phyloP scores from a whole-genome alignment of 2,113 vertebrate genomes.

The Proterorhinus semilunaris region DNA sequence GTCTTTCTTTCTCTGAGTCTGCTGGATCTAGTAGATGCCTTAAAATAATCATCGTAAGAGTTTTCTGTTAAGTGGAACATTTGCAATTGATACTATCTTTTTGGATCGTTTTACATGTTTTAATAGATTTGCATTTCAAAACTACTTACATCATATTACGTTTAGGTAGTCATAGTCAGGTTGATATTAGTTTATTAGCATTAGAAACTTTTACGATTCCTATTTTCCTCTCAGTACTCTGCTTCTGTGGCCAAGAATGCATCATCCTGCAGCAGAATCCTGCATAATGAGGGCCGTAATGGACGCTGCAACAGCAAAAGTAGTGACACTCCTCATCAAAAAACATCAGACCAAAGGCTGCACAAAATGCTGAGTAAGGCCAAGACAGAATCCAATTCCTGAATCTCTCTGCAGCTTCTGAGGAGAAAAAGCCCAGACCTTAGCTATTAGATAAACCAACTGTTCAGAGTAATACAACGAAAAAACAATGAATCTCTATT shows the following conservation, averaged over 20 bases:
- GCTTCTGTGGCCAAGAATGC: constrained; percentile 4
- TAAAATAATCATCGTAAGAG: too few species aligned
- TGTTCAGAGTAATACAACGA: constrained; percentile 17
- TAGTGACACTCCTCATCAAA: constrained; percentile 12
- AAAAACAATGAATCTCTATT: constrained; percentile 31
- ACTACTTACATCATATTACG: too few species aligned
- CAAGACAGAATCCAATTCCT: constrained; percentile 23
- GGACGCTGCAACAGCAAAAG: constrained; percentile 4
- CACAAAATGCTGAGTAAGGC: constrained; percentile 10
- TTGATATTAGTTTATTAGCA: not conserved
- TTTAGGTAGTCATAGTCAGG: too few species aligned
- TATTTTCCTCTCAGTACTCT: not conserved
- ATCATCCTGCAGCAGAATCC: constrained; percentile 3
- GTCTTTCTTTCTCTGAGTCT: too few species aligned
- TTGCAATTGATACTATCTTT: too few species aligned
- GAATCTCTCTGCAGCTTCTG: constrained; percentile 11
- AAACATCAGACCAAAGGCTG: constrained; percentile 11
- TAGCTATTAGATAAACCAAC: constrained; percentile 22
- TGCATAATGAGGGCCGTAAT: not conserved
- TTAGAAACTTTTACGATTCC: not conserved
- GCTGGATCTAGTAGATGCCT: too few species aligned
- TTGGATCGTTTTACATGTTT: too few species aligned
- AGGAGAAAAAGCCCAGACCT: constrained; percentile 19
- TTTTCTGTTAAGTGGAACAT: too few species aligned
- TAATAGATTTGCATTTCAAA: too few species aligned